phyloP scores from a whole-genome alignment of 1,140 invertebrate species.

The Zaprionus gabonicus region DNA sequence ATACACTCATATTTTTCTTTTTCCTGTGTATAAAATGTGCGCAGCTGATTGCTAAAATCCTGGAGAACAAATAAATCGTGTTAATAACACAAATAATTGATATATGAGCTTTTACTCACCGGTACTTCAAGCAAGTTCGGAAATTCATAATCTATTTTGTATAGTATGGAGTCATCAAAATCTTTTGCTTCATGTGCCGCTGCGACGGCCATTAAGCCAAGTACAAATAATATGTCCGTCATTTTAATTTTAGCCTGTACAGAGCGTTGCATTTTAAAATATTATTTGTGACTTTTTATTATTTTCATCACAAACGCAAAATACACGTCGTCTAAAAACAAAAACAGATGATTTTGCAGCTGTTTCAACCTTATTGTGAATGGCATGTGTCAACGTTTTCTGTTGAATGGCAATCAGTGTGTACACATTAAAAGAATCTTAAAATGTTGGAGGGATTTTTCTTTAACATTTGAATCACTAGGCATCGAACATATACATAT shows the following conservation, averaged over 20 bases:
- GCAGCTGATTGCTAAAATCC: constrained; percentile 85
- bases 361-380: constrained; percentile 11
- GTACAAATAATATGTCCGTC: constrained; percentile 14
- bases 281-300: not conserved
- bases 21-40: constrained; percentile 87
- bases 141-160: constrained; percentile 93
- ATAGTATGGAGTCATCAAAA: constrained; percentile 93
- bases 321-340: constrained; percentile 68
- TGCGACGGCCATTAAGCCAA: constrained; percentile 28
- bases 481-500: too few relatives aligned
- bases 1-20: constrained; percentile 91
- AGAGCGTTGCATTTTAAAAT: constrained; percentile 17
- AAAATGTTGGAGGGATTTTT: not conserved
- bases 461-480: too few relatives aligned
- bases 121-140: constrained; percentile 70
- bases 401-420: constrained; percentile 20
- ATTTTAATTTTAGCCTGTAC: constrained; percentile 2
- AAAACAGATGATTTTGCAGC: constrained; percentile 47
- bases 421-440: not conserved
- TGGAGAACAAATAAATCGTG: constrained; percentile 32
- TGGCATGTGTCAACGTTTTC: constrained; percentile 8
- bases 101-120: constrained; percentile 42
- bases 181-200: constrained; percentile 87
- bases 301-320: constrained; percentile 44
- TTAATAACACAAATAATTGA: not conserved